Evolutionary conservation across 2,113 vertebrate genomes (phyloP), one percentile per base, ranked within the genome.

Genomic region (Salminus brasiliensis): DNA sequence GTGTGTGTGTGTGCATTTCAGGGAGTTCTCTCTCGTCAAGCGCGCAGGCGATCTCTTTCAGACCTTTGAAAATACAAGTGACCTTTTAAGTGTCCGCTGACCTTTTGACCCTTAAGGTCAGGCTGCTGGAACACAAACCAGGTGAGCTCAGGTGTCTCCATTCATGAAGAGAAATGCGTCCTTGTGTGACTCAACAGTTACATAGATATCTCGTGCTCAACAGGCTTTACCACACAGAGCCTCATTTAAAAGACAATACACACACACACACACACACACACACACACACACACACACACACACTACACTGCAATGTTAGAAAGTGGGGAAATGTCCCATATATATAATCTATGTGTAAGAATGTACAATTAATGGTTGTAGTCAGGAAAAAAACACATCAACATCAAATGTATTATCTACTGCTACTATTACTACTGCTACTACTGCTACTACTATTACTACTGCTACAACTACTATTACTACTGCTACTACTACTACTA

Each of bases 141-240:
- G 68, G 82, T 75, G 39, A 80, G 67, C 34, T 23, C 49, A 76
- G 74, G 72, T 67, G 62, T 25, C 43, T 70, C 65, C 25, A 70
- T 53, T 76, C 47, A 70, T 70, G 18, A 75, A 45, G 29, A 47
- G 63, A 32, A 23, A 52, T 62, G 16, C 30, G 21, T 79, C 23
- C 67, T 41, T 11, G 1, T 68, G 43, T 34, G 5, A 63, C 62
- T 68, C 3, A 13, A 32, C 29, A 52, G 18, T 57, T 18, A 21
- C 30, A 60, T 21, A 47, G 11, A 43, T 18, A 72, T 2, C 0
- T 25, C 1, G 52, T 55, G 52, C 52, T 55, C 25, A 23, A 55
- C n/a, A 23, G 1, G 25, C 18, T 67, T 43, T 43, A 27, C 15
- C 25, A 71, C 25, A 45, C 0, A 70, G 21, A 10, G 21, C 21